These are phyloP conservation scores for Dipodomys spectabilis DNA, from an alignment of 2,113 vertebrate genomes.

Conservation along the genomic window DNA sequence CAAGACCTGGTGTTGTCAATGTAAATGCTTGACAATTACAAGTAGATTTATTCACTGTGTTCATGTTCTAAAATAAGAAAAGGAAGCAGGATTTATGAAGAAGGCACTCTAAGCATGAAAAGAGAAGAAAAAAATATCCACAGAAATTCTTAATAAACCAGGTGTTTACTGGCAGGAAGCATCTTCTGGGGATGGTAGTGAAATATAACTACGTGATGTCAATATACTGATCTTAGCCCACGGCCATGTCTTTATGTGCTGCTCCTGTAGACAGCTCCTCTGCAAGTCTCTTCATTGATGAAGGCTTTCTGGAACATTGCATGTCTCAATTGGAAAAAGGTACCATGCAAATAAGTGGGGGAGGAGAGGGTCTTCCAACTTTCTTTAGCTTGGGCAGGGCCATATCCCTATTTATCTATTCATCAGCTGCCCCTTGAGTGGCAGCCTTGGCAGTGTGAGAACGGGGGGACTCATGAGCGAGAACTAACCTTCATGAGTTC, in stretches of 20 bases:
- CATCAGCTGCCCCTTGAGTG: background rate
- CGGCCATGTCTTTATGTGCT: conserved; percentile 60
- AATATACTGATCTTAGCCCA: conserved; percentile 62
- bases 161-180: conserved; percentile 78
- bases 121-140: conserved; percentile 26
- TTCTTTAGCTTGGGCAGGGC: conserved; percentile 29
- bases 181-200: conserved; percentile 73
- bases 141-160: conserved; percentile 79
- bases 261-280: conserved; percentile 24
- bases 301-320: conserved; percentile 75
- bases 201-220: conserved; percentile 76
- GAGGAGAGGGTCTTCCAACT: background rate
- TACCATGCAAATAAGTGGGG: conserved; percentile 68
- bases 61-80: conserved; percentile 66
- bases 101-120: conserved; percentile 16
- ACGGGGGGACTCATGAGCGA: background rate
- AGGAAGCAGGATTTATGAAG: conserved; percentile 67
- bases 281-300: conserved; percentile 70
- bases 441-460: background rate
- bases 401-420: conserved; percentile 37
- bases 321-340: conserved; percentile 68
- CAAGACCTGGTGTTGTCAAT: background rate
- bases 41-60: background rate
- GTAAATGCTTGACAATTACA: conserved; percentile 30
- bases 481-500: background rate